These are phyloP conservation scores for Octodon degus DNA, from an alignment of 2,113 vertebrate species.

Conservation along the genomic window DNA sequence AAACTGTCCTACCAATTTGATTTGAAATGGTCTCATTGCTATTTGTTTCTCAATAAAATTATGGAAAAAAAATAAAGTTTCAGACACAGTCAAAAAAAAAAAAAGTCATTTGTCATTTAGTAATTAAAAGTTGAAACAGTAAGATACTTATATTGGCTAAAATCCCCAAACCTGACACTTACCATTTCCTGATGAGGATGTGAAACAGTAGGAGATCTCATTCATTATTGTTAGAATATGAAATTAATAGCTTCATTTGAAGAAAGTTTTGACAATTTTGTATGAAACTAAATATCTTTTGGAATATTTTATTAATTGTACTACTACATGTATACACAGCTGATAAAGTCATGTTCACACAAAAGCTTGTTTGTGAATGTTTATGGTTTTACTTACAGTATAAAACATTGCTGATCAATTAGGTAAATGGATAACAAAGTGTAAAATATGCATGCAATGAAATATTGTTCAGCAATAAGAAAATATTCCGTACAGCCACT, in stretches of 20 bases:
- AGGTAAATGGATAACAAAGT: neutral
- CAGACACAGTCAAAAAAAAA: too few species aligned
- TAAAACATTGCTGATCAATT: neutral
- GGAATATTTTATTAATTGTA: neutral
- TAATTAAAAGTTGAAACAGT: neutral
- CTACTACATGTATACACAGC: neutral
- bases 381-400: constrained; percentile 13
- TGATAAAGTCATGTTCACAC: neutral
- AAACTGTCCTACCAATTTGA: too few species aligned
- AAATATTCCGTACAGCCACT: neutral
- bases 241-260: neutral
- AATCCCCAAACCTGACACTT: neutral
- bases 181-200: neutral
- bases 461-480: constrained; percentile 2
- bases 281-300: constrained; percentile 34
- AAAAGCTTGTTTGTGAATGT: neutral
- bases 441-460: neutral
- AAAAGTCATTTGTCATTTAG: neutral
- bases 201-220: neutral
- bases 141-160: neutral
- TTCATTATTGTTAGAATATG: neutral
- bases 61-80: too few species aligned
- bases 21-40: too few species aligned
- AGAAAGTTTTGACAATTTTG: neutral
- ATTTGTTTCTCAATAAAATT: too few species aligned